Evolutionary conservation across 2,888 invertebrate species (phyloP).

Genomic region (Trichopria drosophilae): DNA sequence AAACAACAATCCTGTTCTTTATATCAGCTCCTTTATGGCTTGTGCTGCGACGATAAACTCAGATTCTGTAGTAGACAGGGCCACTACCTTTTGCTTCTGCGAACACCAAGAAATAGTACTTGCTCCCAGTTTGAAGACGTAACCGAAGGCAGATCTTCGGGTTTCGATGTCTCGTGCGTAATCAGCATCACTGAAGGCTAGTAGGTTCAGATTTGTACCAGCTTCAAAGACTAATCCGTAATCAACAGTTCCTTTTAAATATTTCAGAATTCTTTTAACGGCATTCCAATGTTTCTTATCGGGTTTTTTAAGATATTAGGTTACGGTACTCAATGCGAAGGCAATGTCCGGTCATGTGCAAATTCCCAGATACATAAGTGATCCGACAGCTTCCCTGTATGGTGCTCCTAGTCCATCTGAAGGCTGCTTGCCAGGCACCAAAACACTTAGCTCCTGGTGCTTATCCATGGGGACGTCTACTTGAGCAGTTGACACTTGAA

Average conservation of each 20-base stretch:
- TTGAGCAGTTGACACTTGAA: slow-evolving; percentile 21
- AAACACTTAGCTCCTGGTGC: slow-evolving; percentile 14
- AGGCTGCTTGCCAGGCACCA: slow-evolving; percentile 9
- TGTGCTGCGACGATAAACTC: slow-evolving; percentile 8
- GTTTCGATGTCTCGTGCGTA: slow-evolving; percentile 9
- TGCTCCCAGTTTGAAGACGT: slow-evolving; percentile 3
- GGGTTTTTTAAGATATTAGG: slow-evolving; percentile 26
- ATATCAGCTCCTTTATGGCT: slow-evolving; percentile 9
- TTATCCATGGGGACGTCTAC: slow-evolving; percentile 9
- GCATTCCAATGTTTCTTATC: slow-evolving; percentile 32
- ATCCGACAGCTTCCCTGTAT: slow-evolving; percentile 31
- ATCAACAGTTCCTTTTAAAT: slow-evolving; percentile 26
- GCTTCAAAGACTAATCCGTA: slow-evolving; percentile 19
- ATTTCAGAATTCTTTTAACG: slow-evolving; percentile 29
- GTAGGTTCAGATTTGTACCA: not conserved
- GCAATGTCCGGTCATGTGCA: slow-evolving; percentile 35
- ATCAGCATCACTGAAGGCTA: slow-evolving; percentile 28
- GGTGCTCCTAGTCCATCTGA: too few relatives aligned
- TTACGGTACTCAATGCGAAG: slow-evolving; percentile 22
- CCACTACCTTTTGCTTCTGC: slow-evolving; percentile 8
- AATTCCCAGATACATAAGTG: slow-evolving; percentile 28
- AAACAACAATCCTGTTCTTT: too few relatives aligned
- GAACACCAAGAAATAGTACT: slow-evolving; percentile 5
- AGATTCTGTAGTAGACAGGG: slow-evolving; percentile 9
- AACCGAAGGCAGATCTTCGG: slow-evolving; percentile 3